Evolutionary conservation across 2,797 vertebrate genomes (phyloP).

Genomic region (Spinus pinus): DNA sequence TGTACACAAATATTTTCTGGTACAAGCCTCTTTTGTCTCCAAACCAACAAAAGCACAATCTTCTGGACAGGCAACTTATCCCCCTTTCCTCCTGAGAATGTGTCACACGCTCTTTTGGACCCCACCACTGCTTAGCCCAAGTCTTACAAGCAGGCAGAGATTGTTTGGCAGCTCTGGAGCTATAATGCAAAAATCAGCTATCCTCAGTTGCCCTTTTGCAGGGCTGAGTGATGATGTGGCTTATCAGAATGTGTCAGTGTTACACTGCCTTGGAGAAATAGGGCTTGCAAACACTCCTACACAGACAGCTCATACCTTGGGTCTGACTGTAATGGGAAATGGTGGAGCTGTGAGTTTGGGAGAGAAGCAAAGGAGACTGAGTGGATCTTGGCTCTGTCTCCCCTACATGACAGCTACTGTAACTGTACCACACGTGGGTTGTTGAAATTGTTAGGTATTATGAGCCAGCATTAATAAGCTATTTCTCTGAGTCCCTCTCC

Average conservation of each 20-base stretch:
- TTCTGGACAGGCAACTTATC: not conserved
- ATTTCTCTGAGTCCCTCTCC: not conserved
- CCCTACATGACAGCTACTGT: not conserved
- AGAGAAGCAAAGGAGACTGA: not conserved
- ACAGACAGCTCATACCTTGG: constrained; percentile 9
- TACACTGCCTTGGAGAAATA: not conserved
- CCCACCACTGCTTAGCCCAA: fast-evolving
- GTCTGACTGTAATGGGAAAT: not conserved
- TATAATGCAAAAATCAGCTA: not conserved
- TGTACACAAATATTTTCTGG: not conserved
- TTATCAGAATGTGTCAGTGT: constrained; percentile 2
- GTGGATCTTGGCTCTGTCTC: not conserved
- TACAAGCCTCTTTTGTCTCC: not conserved
- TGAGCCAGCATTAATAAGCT: not conserved
- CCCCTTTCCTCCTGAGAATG: not conserved
- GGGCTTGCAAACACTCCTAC: constrained; percentile 18
- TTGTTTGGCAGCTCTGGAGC: not conserved
- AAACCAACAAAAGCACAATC: not conserved
- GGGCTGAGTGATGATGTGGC: not conserved
- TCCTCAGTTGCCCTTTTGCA: not conserved
- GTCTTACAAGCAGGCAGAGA: not conserved
- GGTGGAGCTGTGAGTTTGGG: not conserved
- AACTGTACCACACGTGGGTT: not conserved
- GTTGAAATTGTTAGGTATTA: not conserved
- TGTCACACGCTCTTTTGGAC: fast-evolving